A percentile compares a stretch with the other conserved stretches of the same genome.
These are phyloP conservation scores for Hippoglossus stenolepis DNA, from an alignment of 2,113 vertebrate species.

Conservation along the genomic window DNA sequence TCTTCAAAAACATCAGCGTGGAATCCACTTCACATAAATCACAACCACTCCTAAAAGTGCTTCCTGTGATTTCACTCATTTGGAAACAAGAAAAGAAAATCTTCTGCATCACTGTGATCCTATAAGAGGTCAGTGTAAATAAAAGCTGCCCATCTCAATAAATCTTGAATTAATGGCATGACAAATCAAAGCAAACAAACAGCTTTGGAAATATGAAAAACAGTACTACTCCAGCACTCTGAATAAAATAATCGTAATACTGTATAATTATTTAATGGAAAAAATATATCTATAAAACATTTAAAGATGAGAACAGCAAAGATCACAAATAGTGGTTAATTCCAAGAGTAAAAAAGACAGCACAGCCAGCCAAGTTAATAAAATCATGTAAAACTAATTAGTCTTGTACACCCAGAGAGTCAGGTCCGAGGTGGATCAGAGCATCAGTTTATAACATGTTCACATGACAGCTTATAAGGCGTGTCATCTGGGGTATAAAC, in stretches of 20 bases:
- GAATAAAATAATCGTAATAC: neutral
- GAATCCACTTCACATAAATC: neutral
- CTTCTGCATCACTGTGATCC: neutral
- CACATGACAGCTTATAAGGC: neutral
- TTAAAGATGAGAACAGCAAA: constrained; percentile 11
- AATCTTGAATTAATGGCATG: neutral
- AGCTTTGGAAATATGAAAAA: constrained; percentile 15
- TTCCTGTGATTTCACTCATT: neutral
- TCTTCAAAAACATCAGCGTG: neutral
- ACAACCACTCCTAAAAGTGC: neutral
- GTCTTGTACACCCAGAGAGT: neutral
- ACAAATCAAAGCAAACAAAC: constrained; percentile 2
- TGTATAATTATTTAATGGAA: neutral
- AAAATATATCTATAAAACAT: constrained; percentile 22
- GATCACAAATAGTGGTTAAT: constrained; percentile 43
- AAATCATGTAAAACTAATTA: constrained; percentile 7
- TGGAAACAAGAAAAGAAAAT: constrained; percentile 3
- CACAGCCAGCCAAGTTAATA: constrained; percentile 14
- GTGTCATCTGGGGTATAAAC: constrained; percentile 27
- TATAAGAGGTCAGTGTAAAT: neutral
- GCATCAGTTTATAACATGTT: neutral
- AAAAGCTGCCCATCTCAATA: constrained; percentile 11
- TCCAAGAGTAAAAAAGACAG: constrained; percentile 26
- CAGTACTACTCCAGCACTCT: constrained; percentile 35
- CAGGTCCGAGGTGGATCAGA: neutral